A percentile compares a stretch with the other conserved stretches of the same genome.
Conservation (phyloP, 2,113 vertebrate genomes). For the Chascanopsetta lugubris region DNA sequence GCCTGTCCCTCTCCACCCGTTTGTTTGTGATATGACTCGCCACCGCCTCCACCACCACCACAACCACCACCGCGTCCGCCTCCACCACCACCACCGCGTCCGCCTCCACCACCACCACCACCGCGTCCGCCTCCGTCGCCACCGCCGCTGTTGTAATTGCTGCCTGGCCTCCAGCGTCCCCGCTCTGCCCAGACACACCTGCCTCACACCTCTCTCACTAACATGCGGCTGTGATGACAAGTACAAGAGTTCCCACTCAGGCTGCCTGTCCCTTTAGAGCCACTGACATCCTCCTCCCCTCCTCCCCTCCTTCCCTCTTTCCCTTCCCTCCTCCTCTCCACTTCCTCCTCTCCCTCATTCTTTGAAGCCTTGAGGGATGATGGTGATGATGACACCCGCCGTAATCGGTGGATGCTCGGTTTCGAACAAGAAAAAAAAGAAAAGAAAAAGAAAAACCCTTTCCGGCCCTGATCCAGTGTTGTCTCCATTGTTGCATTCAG, state of each 20-base stretch:
- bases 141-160: conserved; percentile 50
- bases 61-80: too few relatives aligned
- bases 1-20: conserved; percentile 24
- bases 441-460: conserved; percentile 5
- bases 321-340: background rate
- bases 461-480: conserved; percentile 49
- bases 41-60: conserved; percentile 23
- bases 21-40: conserved; percentile 29
- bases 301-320: background rate
- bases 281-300: background rate
- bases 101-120: too few relatives aligned
- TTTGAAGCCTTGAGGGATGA: conserved; percentile 64
- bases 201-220: conserved; percentile 62
- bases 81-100: too few relatives aligned
- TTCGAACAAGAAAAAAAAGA: conserved; percentile 60
- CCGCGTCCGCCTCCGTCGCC: conserved; percentile 27
- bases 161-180: conserved; percentile 51
- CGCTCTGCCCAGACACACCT: conserved; percentile 48
- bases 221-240: conserved; percentile 63
- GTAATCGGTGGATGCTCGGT: conserved; percentile 72
- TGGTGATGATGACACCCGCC: conserved; percentile 75
- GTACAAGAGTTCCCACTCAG: conserved; percentile 66
- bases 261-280: conserved; percentile 53
- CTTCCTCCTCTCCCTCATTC: conserved; percentile 18
- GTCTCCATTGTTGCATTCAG: conserved; percentile 57